Evolutionary conservation across 2,797 vertebrate species (phyloP).

Genomic region (Neomorphus geoffroyi): DNA sequence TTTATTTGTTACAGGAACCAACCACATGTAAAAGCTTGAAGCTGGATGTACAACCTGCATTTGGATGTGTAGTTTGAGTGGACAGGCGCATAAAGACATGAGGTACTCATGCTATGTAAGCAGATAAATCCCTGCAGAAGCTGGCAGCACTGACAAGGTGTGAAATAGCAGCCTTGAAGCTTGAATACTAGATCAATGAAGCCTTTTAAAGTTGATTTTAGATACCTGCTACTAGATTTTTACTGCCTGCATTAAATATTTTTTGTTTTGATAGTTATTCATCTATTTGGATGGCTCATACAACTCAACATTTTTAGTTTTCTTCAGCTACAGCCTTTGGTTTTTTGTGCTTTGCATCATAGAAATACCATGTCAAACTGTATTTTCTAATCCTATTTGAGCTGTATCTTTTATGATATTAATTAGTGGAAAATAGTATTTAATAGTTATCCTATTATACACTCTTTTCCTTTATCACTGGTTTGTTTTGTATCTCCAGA

Average conservation of each 20-base stretch:
- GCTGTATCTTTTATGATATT: slow-evolving; percentile 29
- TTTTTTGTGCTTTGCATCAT: background rate
- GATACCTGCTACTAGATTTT: background rate
- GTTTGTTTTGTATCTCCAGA: slow-evolving; percentile 42
- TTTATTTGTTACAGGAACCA: background rate
- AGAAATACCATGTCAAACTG: background rate
- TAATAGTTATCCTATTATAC: slow-evolving; percentile 47
- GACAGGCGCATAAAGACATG: background rate
- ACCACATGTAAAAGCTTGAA: background rate
- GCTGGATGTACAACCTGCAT: background rate
- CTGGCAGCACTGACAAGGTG: background rate
- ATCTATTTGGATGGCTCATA: background rate
- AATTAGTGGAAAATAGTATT: slow-evolving; percentile 46
- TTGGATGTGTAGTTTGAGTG: background rate
- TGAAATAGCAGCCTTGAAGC: slow-evolving; percentile 13
- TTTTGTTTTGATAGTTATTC: background rate
- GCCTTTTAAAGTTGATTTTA: background rate
- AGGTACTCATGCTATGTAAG: background rate
- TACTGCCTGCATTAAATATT: background rate
- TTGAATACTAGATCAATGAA: background rate
- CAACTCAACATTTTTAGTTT: background rate
- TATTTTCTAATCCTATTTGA: slow-evolving; percentile 42
- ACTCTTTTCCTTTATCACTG: slow-evolving; percentile 18
- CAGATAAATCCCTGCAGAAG: background rate
- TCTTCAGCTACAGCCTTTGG: background rate